Evolutionary conservation across 2,797 vertebrate species (phyloP), one percentile per base, ranked within the genome.

Genomic region (Paramormyrops hopkinsi): DNA sequence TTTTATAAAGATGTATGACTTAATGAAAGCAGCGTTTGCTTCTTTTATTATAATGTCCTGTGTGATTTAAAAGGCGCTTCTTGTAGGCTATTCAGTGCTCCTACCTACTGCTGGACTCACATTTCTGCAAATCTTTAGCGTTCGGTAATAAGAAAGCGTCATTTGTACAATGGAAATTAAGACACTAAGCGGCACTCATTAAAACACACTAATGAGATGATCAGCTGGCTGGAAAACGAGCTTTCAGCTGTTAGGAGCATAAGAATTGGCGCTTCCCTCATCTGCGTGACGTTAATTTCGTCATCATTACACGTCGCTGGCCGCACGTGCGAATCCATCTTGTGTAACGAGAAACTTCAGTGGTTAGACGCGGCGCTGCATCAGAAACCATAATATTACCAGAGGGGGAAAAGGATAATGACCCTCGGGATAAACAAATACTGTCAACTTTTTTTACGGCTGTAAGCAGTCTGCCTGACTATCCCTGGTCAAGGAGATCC

Each of bases 1-100:
- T 93, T 95, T 94, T 94, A 92, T 94, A 94, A 93, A 92, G 91
- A 91, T 93, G 46, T 86, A 54, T 86, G 84, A 86, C 22, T 85
- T 53, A 12, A 25, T 17, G 25, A 54, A 54, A 54, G 84, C 84
- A 29, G 22, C 12, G 41, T 84, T 84, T 22, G 50, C 44, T 22
- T 85, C 82, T 76, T 76, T 46, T 19, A 82, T 82, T 46, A 54
- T 86, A 12, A 9, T 53, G 29, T 86, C 0, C 25, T 19, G 25
- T 50, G 48, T 46, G 46, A 54, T 53, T 17, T 54, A 6, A 86
- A 54, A 46, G 41, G 41, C 7, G 7, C 41, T 9, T 82, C 41
- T 22, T 82, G 76, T 11, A 46, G 1, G 41, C 4, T 82, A 46
- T 82, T 82, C 19, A 44, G 22, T 46, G 41, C 11, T 44, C 37